Evolutionary conservation across 2,888 invertebrate genomes (phyloP).

Genomic region (Idaea aversata): DNA sequence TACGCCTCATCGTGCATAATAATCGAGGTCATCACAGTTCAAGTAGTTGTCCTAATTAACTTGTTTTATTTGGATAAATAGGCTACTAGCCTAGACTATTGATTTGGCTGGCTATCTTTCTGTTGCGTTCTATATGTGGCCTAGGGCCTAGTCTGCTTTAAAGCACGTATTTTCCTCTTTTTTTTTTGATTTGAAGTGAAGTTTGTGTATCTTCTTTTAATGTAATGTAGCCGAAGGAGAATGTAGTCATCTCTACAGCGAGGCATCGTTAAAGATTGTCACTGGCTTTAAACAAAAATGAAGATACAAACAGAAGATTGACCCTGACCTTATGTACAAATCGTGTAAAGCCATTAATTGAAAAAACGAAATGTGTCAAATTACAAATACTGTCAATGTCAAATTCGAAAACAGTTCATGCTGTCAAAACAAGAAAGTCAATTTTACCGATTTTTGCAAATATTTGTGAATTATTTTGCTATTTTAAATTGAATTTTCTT

Average conservation of each 20-base stretch:
- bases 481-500: not conserved
- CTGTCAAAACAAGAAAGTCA: not conserved
- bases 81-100: not conserved
- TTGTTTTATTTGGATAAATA: not conserved
- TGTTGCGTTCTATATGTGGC: not conserved
- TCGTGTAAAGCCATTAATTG: too few relatives aligned
- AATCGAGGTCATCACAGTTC: conserved; percentile 17
- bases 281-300: too few relatives aligned
- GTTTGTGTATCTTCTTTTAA: too few relatives aligned
- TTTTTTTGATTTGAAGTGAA: too few relatives aligned
- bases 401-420: not conserved
- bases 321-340: not conserved
- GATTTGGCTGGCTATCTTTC: not conserved
- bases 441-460: not conserved
- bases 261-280: too few relatives aligned
- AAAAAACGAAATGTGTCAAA: not conserved
- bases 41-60: conserved; percentile 26
- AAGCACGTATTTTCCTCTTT: too few relatives aligned
- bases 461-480: not conserved
- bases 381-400: not conserved
- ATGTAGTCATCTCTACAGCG: too few relatives aligned
- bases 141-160: not conserved
- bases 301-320: too few relatives aligned
- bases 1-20: too few relatives aligned
- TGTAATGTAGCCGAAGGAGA: too few relatives aligned